A percentile compares a stretch with the other conserved stretches of the same genome.
These are phyloP conservation scores for Urocitellus parryii DNA, from an alignment of 2,113 vertebrate genomes.

Conservation along the genomic window DNA sequence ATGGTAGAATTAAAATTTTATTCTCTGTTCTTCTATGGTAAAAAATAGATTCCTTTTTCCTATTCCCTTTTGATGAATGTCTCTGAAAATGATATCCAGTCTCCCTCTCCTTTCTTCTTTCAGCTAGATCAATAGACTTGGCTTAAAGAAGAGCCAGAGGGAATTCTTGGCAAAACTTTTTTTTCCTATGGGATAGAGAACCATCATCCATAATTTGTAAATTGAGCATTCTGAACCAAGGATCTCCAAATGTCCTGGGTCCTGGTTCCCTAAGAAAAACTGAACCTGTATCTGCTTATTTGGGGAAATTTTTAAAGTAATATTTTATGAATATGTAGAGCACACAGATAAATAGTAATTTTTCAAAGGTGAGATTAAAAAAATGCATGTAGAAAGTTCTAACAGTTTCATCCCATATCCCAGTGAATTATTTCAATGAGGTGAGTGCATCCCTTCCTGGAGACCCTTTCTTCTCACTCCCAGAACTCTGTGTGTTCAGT, in stretches of 20 bases:
- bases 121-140: not conserved
- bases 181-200: not conserved
- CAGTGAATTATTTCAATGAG: not conserved
- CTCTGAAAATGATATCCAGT: not conserved
- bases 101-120: not conserved
- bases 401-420: not conserved
- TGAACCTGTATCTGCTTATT: not conserved
- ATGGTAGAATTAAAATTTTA: not conserved
- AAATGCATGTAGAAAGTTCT: not conserved
- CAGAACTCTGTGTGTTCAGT: rapidly evolving
- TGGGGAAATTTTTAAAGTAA: not conserved
- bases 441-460: not conserved
- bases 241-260: not conserved
- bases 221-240: not conserved
- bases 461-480: not conserved
- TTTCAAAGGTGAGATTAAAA: constrained; percentile 22
- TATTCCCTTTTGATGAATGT: not conserved
- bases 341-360: not conserved
- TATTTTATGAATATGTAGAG: not conserved
- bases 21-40: not conserved
- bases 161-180: not conserved
- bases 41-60: not conserved
- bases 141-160: not conserved
- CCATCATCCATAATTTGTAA: not conserved
- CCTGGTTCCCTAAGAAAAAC: not conserved